Base-by-base conservation (phyloP, 2,113 vertebrate species). In the Pollimyrus isidori region DNA sequence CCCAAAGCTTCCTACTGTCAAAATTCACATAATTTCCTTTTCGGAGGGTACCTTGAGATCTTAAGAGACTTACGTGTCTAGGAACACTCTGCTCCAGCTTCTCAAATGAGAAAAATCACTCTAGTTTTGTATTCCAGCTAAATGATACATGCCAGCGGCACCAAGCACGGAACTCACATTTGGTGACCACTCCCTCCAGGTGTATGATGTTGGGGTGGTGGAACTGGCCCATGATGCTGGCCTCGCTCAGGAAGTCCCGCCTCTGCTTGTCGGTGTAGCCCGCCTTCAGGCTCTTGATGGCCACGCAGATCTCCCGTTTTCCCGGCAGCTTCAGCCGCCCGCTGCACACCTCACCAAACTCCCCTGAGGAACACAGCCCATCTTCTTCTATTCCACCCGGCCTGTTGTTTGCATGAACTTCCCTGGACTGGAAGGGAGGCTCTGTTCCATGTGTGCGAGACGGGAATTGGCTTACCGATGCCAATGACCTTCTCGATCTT, bases 401-500 rank as follows among this genome's bases (percentile, higher is more conserved):
- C 45, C 82, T 84, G 82, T 45, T 48, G 39, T 84, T 84, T 84
- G 42, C 23, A n/a, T n/a, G 42, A 45, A 45, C 19, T n/a, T 48
- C 82, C 82, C 7, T 19, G 17, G 80, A 46, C 91, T 93, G 62
- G 91, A 52, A 88, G 90, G 39, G 39, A 21, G 21, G 19, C 19
- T n/a, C 39, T n/a, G 48, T 35, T 21, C 19, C n/a, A 69, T 46
- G 19, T 11, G 45, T 48, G 46, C 21, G 7, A 21, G 15, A 53
- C 7, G 39, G 76, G 73, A 62, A 85, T n/a, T 65, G 49, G 92
- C 92, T 97, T 94, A 99, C 98, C 98, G 17, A 99, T 97, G 89
- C 98, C 98, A 80, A 99, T 99, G 86, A 99, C 98, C 96, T 99
- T 99, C 95, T 99, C 98, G 39, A 99, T 99, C 95, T 99, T 99